Evolutionary conservation across 2,113 vertebrate genomes (phyloP), one percentile per base, ranked within the genome.

Genomic region (Sander vitreus): DNA sequence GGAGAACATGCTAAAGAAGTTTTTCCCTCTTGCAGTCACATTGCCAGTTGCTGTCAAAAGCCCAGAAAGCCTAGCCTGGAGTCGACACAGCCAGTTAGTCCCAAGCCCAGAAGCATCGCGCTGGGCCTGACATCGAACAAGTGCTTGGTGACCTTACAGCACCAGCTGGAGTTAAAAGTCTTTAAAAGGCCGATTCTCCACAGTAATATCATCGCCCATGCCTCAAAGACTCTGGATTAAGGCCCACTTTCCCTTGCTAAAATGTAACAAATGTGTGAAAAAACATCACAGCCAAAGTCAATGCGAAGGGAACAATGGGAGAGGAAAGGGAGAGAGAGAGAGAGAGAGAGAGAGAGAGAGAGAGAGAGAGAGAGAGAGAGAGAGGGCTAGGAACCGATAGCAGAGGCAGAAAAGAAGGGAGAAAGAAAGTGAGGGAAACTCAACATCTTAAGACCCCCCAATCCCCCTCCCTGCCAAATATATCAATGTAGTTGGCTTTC

Each of bases 401-500:
- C 19, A 66, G 82, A 66, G 30, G 62, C 16, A 68, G 63, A 78
- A 78, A 83, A 73, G 43, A 88, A 75, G 33, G n/a, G 65, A 70
- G 78, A 59, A 77, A 70, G 63, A 76, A 79, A 83, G 78, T 76
- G 54, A 82, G 63, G 58, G 62, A 10, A 86, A 88, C 83, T 86
- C 53, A 60, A 69, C 67, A 82, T 85, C 80, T 69, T 84, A 85
- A 87, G 83, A 67, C 81, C 78, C 76, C 55, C 27, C n/a, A 27
- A 16, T 59, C 60, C 71, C 33, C 58, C 48, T 53, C 74, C 62
- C 75, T 77, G 58, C 68, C 83, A 91, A 85, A 91, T 91, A 84
- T 93, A 91, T 94, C 92, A 93, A 60, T 91, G 93, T 86, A 92
- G 86, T 92, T 91, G 91, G 85, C 88, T 92, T 91, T 94, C 90